These are phyloP conservation scores for Netelia inedita DNA, from an alignment of 2,888 invertebrate genomes.

Conservation along the genomic window DNA sequence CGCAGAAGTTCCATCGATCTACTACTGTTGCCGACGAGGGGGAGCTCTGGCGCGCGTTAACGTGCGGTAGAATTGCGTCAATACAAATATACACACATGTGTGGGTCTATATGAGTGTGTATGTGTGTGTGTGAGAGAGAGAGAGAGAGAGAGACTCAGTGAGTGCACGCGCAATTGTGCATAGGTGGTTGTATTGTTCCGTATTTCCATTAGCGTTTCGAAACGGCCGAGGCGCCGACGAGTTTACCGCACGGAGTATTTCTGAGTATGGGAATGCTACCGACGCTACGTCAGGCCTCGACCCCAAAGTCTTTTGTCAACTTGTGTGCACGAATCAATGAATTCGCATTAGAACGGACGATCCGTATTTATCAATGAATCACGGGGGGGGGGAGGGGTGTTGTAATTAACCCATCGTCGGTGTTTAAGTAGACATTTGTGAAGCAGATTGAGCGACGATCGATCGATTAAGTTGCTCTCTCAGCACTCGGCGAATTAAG, in stretches of 20 bases:
- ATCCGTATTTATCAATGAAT: not conserved
- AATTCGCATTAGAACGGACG: not conserved
- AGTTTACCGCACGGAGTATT: not conserved
- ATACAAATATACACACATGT: not conserved
- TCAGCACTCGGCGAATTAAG: too few species aligned
- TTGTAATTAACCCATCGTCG: too few species aligned
- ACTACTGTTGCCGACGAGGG: constrained; percentile 19
- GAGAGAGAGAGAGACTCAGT: not conserved
- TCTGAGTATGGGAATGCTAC: not conserved
- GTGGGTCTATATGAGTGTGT: not conserved
- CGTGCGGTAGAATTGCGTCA: constrained; percentile 1
- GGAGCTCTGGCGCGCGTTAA: constrained; percentile 7
- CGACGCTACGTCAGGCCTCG: not conserved
- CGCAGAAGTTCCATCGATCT: constrained; percentile 60
- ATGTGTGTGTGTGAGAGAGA: not conserved
- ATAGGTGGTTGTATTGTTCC: not conserved
- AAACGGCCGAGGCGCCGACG: not conserved
- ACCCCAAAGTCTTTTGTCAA: not conserved
- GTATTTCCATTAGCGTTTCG: constrained; percentile 4
- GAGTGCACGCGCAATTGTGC: too few species aligned
- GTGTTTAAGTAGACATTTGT: too few species aligned
- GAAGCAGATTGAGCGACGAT: too few species aligned
- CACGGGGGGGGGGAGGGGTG: too few species aligned
- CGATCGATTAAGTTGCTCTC: too few species aligned
- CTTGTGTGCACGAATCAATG: constrained; percentile 17